Percentiles rank a stretch among this genome's conserved stretches.
Conservation (phyloP, 2,797 vertebrate genomes). For the Hypotaenidia okinawae region DNA sequence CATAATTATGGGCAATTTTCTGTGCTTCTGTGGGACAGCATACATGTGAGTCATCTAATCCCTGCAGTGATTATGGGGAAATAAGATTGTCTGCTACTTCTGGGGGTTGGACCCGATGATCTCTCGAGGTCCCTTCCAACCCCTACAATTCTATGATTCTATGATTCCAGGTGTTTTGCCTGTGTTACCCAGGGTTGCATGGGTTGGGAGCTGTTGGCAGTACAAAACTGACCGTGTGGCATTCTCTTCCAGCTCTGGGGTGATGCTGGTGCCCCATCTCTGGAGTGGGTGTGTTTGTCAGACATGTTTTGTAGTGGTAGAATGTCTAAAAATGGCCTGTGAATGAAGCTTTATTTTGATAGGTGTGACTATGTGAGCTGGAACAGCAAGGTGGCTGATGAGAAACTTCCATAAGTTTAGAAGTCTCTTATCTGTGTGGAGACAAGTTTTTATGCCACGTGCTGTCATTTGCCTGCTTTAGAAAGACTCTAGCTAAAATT, state of each 20-base stretch:
- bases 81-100: background rate
- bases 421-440: background rate
- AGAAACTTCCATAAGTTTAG: background rate
- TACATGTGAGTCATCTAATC: background rate
- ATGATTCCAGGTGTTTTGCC: background rate
- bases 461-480: background rate
- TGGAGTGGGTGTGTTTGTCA: background rate
- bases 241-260: background rate
- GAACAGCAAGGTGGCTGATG: background rate
- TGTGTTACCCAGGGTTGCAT: background rate
- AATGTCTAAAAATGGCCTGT: background rate
- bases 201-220: background rate
- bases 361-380: background rate
- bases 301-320: background rate
- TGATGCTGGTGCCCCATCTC: background rate
- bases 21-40: background rate
- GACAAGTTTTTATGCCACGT: background rate
- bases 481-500: conserved; percentile 10
- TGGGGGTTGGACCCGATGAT: no score
- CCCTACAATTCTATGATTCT: no score
- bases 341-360: background rate
- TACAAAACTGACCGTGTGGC: background rate
- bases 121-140: no score
- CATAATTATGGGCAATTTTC: background rate
- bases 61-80: background rate